Conservation (phyloP, 2,797 vertebrate genomes). For the Dryobates pubescens region DNA sequence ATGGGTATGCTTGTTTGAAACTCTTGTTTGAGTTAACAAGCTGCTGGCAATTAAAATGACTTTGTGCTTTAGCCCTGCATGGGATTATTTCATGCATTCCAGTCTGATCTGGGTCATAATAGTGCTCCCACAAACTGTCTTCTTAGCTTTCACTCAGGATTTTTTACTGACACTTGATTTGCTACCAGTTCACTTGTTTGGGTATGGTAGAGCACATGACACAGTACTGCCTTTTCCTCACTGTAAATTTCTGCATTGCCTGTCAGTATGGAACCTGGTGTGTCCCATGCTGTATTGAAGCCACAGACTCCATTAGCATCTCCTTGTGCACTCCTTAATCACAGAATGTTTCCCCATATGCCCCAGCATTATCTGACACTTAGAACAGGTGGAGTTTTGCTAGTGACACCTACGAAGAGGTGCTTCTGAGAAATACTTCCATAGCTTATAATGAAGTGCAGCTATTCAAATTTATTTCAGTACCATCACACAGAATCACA, state of each 20-base stretch:
- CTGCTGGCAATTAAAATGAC: background rate
- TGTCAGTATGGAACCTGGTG: background rate
- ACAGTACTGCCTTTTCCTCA: background rate
- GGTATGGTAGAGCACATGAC: background rate
- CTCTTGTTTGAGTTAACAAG: background rate
- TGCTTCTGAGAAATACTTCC: background rate
- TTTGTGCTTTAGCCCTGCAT: background rate
- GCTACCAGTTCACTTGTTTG: background rate
- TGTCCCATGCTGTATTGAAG: background rate
- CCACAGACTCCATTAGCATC: background rate
- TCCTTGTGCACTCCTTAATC: background rate
- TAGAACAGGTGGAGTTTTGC: background rate
- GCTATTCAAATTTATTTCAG: background rate
- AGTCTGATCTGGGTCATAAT: background rate
- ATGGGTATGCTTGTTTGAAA: background rate
- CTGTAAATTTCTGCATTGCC: background rate
- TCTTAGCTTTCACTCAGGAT: background rate
- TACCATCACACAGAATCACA: too few relatives aligned
- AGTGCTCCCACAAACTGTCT: background rate
- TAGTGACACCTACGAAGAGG: background rate
- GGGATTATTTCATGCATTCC: background rate
- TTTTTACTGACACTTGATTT: background rate
- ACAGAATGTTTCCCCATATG: background rate
- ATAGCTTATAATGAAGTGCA: background rate
- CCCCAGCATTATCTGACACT: background rate